These are phyloP conservation scores for Monoplex corrugatus DNA, from an alignment of 2,888 invertebrate genomes.

Conservation along the genomic window DNA sequence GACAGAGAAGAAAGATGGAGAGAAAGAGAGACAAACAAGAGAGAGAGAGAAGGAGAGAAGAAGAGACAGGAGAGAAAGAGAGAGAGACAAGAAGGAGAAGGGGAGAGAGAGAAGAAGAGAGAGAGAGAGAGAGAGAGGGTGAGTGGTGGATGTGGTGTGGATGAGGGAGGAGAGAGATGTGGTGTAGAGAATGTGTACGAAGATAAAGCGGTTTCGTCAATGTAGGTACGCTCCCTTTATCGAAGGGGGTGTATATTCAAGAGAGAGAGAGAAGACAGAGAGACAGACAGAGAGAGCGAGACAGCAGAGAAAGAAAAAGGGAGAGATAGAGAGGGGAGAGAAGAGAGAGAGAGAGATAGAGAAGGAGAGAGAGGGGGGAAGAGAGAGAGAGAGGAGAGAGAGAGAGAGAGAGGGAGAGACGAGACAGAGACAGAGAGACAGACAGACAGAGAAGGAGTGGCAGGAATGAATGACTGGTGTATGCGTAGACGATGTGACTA, in stretches of 20 bases:
- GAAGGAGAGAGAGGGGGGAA: neutral
- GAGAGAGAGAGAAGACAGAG: neutral
- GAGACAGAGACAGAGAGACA: no score
- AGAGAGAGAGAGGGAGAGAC: neutral
- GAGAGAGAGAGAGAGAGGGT: neutral
- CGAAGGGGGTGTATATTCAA: no score
- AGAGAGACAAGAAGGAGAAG: no score
- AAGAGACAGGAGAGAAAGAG: neutral
- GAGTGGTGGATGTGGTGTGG: no score
- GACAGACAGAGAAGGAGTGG: neutral
- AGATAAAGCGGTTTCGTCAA: no score
- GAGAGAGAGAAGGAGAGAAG: neutral
- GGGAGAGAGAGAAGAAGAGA: neutral
- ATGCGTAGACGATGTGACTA: no score
- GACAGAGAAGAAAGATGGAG: neutral
- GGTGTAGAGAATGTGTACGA: no score
- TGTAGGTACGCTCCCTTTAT: no score
- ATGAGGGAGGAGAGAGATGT: no score
- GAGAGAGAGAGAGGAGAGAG: neutral
- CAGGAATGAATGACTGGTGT: no score
- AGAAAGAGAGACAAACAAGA: neutral
- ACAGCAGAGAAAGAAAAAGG: neutral
- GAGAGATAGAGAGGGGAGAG: neutral
- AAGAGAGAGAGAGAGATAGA: neutral
- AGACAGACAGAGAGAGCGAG: neutral